Conservation (phyloP, 1,140 invertebrate species). For the Drosophila takahashii region DNA sequence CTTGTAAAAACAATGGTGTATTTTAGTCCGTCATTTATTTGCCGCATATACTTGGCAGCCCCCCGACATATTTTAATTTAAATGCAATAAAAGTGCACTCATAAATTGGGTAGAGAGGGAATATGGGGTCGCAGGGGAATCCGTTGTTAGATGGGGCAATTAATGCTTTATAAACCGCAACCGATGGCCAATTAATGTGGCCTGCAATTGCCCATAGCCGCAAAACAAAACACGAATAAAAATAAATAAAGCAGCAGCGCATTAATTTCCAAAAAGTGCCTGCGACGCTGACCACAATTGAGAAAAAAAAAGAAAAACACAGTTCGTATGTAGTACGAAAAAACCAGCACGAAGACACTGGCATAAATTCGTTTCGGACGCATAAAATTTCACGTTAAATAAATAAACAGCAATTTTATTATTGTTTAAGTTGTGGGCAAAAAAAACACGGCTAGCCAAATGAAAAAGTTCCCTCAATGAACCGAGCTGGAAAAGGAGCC, state of each 20-base stretch:
- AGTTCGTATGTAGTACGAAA: neutral
- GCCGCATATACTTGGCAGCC: constrained; percentile 19
- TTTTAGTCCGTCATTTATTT: constrained; percentile 41
- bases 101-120: constrained; percentile 20
- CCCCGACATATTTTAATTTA: constrained; percentile 49
- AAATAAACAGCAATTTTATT: constrained; percentile 70
- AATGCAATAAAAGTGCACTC: constrained; percentile 54
- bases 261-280: constrained; percentile 59
- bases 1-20: constrained; percentile 38
- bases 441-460: constrained; percentile 42
- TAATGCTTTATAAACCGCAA: constrained; percentile 57
- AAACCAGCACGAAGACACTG: constrained; percentile 44
- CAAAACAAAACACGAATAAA: constrained; percentile 37
- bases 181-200: constrained; percentile 68
- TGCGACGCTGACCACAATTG: constrained; percentile 42
- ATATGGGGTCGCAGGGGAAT: constrained; percentile 2
- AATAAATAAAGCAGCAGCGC: constrained; percentile 31
- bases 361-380: constrained; percentile 53
- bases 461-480: constrained; percentile 46
- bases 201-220: constrained; percentile 54
- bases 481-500: constrained; percentile 46
- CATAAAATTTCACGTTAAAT: constrained; percentile 62
- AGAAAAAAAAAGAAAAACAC: constrained; percentile 23
- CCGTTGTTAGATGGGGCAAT: constrained; percentile 42
- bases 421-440: constrained; percentile 64